Evolutionary conservation across 2,888 invertebrate species (phyloP).

Genomic region (Andrena camellia): DNA sequence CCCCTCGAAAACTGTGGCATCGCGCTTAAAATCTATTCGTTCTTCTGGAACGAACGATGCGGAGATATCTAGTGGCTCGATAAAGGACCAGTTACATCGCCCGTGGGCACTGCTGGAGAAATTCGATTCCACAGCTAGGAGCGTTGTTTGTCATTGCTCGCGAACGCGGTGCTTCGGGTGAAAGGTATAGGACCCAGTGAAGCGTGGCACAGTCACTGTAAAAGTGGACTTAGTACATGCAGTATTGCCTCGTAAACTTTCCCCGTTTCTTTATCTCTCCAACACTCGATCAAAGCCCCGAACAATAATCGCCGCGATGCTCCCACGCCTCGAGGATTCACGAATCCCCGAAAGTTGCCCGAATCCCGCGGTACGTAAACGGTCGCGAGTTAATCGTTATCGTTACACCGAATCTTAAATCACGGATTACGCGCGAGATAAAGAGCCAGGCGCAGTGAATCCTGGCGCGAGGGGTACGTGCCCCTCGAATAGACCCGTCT

Average conservation of each 20-base stretch:
- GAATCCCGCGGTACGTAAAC: background rate
- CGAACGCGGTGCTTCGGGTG: background rate
- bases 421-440: conserved; percentile 66
- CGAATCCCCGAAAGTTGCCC: conserved; percentile 3
- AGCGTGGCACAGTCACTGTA: too few species aligned
- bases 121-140: background rate
- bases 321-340: too few species aligned
- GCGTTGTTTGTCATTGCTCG: background rate
- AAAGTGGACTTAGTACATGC: too few species aligned
- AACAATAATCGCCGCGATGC: too few species aligned
- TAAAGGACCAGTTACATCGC: conserved; percentile 65
- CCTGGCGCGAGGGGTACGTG: conserved; percentile 57
- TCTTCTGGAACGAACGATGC: conserved; percentile 70
- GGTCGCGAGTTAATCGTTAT: conserved; percentile 48
- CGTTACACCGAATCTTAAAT: conserved; percentile 50
- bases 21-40: conserved; percentile 74
- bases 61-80: conserved; percentile 64
- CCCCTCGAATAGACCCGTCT: conserved; percentile 66
- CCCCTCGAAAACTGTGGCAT: conserved; percentile 64
- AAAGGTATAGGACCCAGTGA: background rate
- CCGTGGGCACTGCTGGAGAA: background rate
- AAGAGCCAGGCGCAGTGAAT: conserved; percentile 64
- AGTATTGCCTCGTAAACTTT: too few species aligned
- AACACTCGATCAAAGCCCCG: too few species aligned
- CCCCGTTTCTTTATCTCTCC: too few species aligned